Evolutionary conservation across 2,888 invertebrate genomes (phyloP), one percentile per base, ranked within the genome.

Genomic region (Coecobrya sp.): DNA sequence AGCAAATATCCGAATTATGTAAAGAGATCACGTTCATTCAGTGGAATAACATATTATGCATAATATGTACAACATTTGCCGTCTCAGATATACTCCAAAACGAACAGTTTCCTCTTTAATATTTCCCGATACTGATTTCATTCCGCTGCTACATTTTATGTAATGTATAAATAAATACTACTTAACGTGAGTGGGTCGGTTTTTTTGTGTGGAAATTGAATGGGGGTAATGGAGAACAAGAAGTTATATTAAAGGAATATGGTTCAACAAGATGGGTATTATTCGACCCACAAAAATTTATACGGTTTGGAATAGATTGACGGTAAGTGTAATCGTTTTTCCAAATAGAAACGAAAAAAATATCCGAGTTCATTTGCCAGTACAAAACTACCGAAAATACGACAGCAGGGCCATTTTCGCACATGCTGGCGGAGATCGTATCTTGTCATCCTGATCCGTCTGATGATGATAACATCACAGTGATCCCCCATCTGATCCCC

Each of bases 381-480:
- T 59, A 49, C 49, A 49, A 49, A 49, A 49, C 3, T 1, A 49
- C 4, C 7, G 22, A 19, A 59, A 59, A 19, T 5, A 59, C n/a
- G 16, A 8, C 19, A 59, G 49, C 45, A 62, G 25, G 55, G 59
- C 30, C 25, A 59, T 89, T 89, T 59, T 22, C 68, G 82, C 52
- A 68, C 81, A 88, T 88, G 89, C 68, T 87, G 42, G 73, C 76
- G 42, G 76, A 76, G 76, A 87, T 62, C 36, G 36, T 70, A 59
- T 59, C 25, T 62, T 82, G 59, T 62, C 42, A 36, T 59, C 19
- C 1, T 59, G 19, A 22, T 22, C 59, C 19, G 5, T 59, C 36
- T 36, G 36, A 2, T 52, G 52, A 30, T 81, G 55, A 19, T 19
- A 73, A 1, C 1, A 36, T 73, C 45, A 19, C 45, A 19, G 8